Evolutionary conservation across 92 coral and sea anemone genomes (phyloP), one percentile per base, ranked within the genome.

Genomic region (Palythoa heliodiscus): DNA sequence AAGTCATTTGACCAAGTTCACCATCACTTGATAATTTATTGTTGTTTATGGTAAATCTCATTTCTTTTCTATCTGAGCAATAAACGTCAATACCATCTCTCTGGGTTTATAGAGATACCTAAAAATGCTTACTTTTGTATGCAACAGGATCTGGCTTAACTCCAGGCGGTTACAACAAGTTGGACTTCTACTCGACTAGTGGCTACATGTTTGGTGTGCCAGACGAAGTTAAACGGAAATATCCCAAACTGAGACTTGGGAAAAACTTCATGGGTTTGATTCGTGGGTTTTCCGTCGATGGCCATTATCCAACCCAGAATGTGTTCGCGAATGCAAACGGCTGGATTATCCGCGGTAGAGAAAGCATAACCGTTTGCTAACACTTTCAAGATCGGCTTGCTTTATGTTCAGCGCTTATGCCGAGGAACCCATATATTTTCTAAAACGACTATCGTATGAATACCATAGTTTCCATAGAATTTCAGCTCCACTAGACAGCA

Each of bases 211-310:
- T 80, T 4, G 84, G 84, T 43, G 84, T 63, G 8, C 84, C 84
- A 4, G 84, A 13, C 11, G 74, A 80, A 47, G 40, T 80, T 35
- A 80, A 80, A 66, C 73, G 23, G 60, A 80, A 25, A 66, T 80
- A 64, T 19, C 84, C 84, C 5, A 68, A 23, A 80, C 50, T 80
- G 61, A 66, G 84, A 66, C 74, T 80, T 17, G 84, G 84, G 58
- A 52, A 11, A 8, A 80, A 64, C 14, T 80, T 80, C 47, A 52
- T 64, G 24, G 84, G 84, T 39, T 64, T 66, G 43, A 80, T 80
- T 80, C 84, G 84, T 12, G 84, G 84, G 13, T 66, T 80, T 23
- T 80, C 84, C 6, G 48, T 80, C 53, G 84, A 80, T 63, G 84
- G 84, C 19, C 43, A 80, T 48, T 80, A 64, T 38, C 84, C 84